Conservation (phyloP, 1,140 invertebrate genomes). For the Sycophaga agraensis region DNA sequence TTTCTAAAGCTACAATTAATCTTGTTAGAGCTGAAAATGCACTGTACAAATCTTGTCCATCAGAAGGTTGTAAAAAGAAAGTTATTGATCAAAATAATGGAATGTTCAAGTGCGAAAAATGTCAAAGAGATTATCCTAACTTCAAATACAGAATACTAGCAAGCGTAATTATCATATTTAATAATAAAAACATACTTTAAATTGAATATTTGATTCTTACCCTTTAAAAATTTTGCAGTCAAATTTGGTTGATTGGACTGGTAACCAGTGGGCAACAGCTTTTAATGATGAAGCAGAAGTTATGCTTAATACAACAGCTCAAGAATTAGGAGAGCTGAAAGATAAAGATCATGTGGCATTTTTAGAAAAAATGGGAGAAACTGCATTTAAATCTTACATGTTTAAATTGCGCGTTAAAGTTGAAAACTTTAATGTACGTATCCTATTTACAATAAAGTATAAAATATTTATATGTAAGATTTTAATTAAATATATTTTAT, state of each 20-base stretch:
- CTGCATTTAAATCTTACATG: slow-evolving; percentile 77
- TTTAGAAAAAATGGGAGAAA: slow-evolving; percentile 67
- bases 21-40: slow-evolving; percentile 76
- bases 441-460: slow-evolving; percentile 2
- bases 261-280: slow-evolving; percentile 82
- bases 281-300: slow-evolving; percentile 87
- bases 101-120: slow-evolving; percentile 93
- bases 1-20: slow-evolving; percentile 68
- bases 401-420: slow-evolving; percentile 84
- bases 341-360: slow-evolving; percentile 65
- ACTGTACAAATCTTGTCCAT: slow-evolving; percentile 88
- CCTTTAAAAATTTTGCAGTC: slow-evolving; percentile 57
- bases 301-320: slow-evolving; percentile 73
- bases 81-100: slow-evolving; percentile 84
- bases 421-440: slow-evolving; percentile 82
- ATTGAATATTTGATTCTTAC: slow-evolving; percentile 26
- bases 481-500: slow-evolving; percentile 35
- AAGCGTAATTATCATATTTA: slow-evolving; percentile 63
- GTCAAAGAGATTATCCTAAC: slow-evolving; percentile 77
- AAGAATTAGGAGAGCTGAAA: slow-evolving; percentile 73
- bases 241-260: slow-evolving; percentile 79
- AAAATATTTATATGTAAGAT: neutral
- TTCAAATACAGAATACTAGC: slow-evolving; percentile 86
- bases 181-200: neutral
- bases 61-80: slow-evolving; percentile 89